These are phyloP conservation scores for Actinia equina DNA, from an alignment of 64 coral and sea anemone genomes.

Conservation along the genomic window DNA sequence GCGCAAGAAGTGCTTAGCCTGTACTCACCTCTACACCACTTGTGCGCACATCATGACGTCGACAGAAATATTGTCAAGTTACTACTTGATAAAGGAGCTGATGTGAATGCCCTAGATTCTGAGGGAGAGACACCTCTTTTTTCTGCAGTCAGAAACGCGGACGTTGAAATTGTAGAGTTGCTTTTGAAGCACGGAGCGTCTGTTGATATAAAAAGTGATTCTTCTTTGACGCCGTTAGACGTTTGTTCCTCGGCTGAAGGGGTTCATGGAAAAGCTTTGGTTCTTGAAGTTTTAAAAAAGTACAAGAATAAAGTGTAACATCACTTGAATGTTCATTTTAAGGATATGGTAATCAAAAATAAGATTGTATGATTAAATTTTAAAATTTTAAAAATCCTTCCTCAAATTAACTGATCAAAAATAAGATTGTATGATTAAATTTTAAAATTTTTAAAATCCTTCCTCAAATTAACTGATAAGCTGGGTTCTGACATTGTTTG, in stretches of 20 bases:
- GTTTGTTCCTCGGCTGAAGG: constrained; percentile 2
- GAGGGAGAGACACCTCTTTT: constrained; percentile 68
- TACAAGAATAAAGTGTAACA: not conserved
- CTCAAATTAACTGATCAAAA: no score
- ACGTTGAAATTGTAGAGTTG: constrained; percentile 64
- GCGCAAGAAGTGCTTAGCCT: constrained; percentile 32
- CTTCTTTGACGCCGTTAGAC: constrained; percentile 48
- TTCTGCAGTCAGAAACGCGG: constrained; percentile 61
- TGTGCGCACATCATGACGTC: constrained; percentile 60
- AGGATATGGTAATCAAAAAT: no score
- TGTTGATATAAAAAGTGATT: constrained; percentile 50
- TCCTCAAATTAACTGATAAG: no score
- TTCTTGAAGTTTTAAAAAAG: not conserved
- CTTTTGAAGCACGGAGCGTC: constrained; percentile 56
- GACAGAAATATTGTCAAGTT: constrained; percentile 47
- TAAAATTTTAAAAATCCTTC: no score
- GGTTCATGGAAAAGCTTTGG: not conserved
- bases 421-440: no score
- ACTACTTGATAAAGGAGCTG: constrained; percentile 56
- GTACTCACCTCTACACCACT: constrained; percentile 52
- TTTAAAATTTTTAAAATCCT: no score
- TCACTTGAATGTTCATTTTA: no score
- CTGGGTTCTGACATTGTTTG: no score
- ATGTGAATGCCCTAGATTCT: constrained; percentile 60
- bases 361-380: no score